A percentile compares a stretch with the other conserved stretches of the same genome.
Evolutionary conservation across 30 jellyfish, hydroid and myxozoan species (phyloP).

Genomic region (Aurelia coerulea): DNA sequence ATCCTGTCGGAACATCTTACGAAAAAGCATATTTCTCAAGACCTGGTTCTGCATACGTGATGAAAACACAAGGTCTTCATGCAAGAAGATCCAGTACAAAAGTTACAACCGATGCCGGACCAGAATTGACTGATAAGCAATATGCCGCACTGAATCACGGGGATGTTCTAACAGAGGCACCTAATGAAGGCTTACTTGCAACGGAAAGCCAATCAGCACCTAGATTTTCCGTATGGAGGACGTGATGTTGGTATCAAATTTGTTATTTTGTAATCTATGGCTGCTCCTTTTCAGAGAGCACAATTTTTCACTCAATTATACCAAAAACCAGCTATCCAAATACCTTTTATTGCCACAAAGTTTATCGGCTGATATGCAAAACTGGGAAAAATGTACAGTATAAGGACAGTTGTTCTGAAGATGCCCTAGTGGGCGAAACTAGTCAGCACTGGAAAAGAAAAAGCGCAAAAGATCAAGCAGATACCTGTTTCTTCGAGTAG

Average conservation of each 20-base stretch:
- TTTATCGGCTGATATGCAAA: no score
- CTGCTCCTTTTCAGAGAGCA: no score
- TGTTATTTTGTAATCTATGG: no score
- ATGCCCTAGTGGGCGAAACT: no score
- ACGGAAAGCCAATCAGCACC: constrained; percentile 5
- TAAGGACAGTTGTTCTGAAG: no score
- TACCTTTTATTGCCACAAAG: no score
- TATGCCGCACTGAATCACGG: constrained; percentile 32
- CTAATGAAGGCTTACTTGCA: not conserved
- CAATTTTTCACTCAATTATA: no score
- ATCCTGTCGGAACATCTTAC: not conserved
- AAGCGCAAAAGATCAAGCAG: no score
- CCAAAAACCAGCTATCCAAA: no score
- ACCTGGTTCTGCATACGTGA: constrained; percentile 63
- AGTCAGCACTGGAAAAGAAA: no score
- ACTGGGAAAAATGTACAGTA: no score
- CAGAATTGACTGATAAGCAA: constrained; percentile 14
- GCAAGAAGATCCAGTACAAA: not conserved
- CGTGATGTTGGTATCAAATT: not conserved
- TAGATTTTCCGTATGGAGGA: constrained; percentile 39
- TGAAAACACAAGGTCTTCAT: constrained; percentile 31
- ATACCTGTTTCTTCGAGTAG: no score
- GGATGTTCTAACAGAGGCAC: constrained; percentile 23
- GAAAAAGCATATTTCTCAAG: constrained; percentile 53
- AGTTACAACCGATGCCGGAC: not conserved